phyloP scores from a whole-genome alignment of 2,888 invertebrate genomes.

The Siphonodentalium dalli region DNA sequence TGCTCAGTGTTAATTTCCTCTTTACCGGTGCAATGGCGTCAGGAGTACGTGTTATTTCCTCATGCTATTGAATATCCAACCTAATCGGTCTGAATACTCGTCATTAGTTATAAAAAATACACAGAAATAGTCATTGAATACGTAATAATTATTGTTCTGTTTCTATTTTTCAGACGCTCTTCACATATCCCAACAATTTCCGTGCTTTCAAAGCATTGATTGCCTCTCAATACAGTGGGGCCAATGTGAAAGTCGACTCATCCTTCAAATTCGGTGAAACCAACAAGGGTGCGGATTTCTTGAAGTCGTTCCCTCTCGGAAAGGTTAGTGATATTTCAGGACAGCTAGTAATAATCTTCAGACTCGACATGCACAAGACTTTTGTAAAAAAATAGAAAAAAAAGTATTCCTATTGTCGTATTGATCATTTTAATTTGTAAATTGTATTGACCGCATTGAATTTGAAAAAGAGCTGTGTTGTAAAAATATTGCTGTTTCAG shows the following conservation, averaged over 20 bases:
- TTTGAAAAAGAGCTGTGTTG: too few species aligned
- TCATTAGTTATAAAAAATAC: too few species aligned
- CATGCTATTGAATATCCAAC: too few species aligned
- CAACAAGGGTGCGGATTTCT: slow-evolving; percentile 84
- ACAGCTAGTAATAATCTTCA: too few species aligned
- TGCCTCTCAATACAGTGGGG: slow-evolving; percentile 95
- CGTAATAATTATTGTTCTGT: not conserved
- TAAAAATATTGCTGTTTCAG: too few species aligned
- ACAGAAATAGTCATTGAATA: not conserved
- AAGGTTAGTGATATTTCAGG: slow-evolving; percentile 75
- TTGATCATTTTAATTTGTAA: too few species aligned
- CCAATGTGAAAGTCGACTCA: slow-evolving; percentile 65
- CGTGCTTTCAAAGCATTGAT: slow-evolving; percentile 97
- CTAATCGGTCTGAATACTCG: too few species aligned
- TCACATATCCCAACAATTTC: slow-evolving; percentile 98
- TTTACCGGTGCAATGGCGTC: slow-evolving; percentile 68
- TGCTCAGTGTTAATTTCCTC: slow-evolving; percentile 45
- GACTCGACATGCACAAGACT: too few species aligned
- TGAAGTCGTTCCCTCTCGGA: slow-evolving; percentile 95
- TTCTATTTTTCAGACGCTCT: slow-evolving; percentile 79
- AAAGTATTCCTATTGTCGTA: too few species aligned
- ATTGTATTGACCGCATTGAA: too few species aligned
- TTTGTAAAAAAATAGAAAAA: too few species aligned
- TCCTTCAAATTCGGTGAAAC: slow-evolving; percentile 90
- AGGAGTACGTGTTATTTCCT: slow-evolving; percentile 67